phyloP scores from a whole-genome alignment of 2,113 vertebrate genomes.

The Dromas ardeola region DNA sequence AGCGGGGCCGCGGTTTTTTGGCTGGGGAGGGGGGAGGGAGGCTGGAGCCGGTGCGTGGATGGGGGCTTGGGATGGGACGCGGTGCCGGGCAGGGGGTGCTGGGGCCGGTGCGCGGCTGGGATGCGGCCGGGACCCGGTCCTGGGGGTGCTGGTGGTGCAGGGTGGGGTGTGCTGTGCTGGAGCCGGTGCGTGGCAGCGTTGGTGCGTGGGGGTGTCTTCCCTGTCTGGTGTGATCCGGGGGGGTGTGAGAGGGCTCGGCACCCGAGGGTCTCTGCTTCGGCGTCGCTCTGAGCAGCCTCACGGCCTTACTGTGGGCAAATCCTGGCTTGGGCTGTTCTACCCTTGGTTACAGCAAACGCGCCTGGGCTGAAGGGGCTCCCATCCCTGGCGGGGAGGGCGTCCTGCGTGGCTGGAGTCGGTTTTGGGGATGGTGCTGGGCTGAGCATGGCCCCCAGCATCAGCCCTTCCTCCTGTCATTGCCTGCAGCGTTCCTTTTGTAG shows the following conservation, averaged over 20 bases:
- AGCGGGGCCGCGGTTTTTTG: too few relatives aligned
- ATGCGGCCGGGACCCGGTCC: neutral
- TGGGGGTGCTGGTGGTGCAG: too few relatives aligned
- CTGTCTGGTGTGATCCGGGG: fast-evolving
- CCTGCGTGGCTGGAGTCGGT: fast-evolving
- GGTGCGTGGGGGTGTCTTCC: fast-evolving
- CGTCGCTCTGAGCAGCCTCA: neutral
- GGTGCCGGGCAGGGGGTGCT: too few relatives aligned
- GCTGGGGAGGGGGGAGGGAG: too few relatives aligned
- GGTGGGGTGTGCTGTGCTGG: too few relatives aligned
- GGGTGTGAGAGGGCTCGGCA: fast-evolving
- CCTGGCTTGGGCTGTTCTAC: fast-evolving
- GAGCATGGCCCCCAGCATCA: neutral
- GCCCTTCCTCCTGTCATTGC: neutral
- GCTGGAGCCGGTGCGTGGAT: too few relatives aligned
- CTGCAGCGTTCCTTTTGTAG: neutral
- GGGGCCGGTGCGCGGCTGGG: too few relatives aligned
- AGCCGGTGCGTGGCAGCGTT: too few relatives aligned
- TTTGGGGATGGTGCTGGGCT: neutral
- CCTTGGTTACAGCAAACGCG: fast-evolving
- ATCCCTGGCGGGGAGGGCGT: fast-evolving
- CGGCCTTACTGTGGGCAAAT: too few relatives aligned
- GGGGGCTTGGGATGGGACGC: too few relatives aligned
- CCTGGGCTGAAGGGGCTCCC: too few relatives aligned
- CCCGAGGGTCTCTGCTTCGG: neutral